A percentile compares a stretch with the other conserved stretches of the same genome.
Evolutionary conservation across 1,140 invertebrate species (phyloP).

Genomic region (Centruroides vittatus): DNA sequence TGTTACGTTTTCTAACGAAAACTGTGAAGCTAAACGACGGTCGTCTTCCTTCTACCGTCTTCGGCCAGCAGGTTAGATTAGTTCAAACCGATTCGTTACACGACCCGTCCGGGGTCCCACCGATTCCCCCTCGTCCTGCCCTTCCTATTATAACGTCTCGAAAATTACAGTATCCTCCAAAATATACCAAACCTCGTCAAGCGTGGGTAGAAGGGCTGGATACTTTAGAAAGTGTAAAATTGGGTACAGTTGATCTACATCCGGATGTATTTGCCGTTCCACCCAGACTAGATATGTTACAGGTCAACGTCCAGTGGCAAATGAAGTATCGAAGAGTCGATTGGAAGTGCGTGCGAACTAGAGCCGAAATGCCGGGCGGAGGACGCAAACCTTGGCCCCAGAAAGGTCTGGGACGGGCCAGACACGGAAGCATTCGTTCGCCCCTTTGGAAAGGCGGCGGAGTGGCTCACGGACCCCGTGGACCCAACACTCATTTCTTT

Average conservation of each 20-base stretch:
- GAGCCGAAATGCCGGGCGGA: slow-evolving; percentile 72
- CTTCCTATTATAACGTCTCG: slow-evolving; percentile 23
- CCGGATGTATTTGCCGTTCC: slow-evolving; percentile 66
- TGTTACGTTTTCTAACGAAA: too few relatives aligned
- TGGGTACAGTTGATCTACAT: slow-evolving; percentile 74
- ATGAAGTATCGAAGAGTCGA: slow-evolving; percentile 44
- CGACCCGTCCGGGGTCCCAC: too few relatives aligned
- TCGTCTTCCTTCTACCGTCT: too few relatives aligned
- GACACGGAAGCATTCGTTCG: slow-evolving; percentile 81
- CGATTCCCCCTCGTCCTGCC: slow-evolving; percentile 1
- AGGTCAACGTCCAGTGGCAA: slow-evolving; percentile 82
- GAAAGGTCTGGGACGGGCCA: slow-evolving; percentile 73
- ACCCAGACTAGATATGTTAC: slow-evolving; percentile 77
- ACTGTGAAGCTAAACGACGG: too few relatives aligned
- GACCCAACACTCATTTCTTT: slow-evolving; percentile 75
- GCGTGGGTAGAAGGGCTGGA: slow-evolving; percentile 86
- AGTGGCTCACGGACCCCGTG: slow-evolving; percentile 68
- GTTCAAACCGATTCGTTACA: too few relatives aligned
- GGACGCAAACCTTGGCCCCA: slow-evolving; percentile 90
- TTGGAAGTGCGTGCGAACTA: slow-evolving; percentile 44
- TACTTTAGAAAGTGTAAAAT: slow-evolving; percentile 56
- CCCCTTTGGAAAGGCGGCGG: slow-evolving; percentile 67
- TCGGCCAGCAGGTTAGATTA: too few relatives aligned
- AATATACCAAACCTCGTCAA: slow-evolving; percentile 44
- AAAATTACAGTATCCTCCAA: slow-evolving; percentile 22